Evolutionary conservation across 2,797 vertebrate species (phyloP), one percentile per base, ranked within the genome.

Genomic region (Poliocrania exsul): DNA sequence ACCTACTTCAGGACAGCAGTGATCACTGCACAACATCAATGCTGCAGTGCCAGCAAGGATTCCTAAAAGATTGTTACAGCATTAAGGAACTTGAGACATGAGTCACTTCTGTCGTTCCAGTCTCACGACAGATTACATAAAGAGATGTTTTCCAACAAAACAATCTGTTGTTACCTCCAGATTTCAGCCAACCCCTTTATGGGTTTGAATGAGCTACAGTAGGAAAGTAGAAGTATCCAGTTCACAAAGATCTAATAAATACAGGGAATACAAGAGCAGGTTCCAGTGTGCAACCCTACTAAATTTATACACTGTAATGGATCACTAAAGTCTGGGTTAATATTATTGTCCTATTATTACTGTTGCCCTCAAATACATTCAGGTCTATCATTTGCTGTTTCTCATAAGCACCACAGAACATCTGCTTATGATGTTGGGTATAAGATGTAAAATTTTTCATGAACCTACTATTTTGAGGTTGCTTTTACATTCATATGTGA

Each of bases 111-210:
- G 42, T 38, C 42, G 8, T 81, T 65, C 42, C 54, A 72, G 31
- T 29, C 78, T 80, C 60, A 57, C 26, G 23, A 25, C 11, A 57
- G 57, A 67, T 91, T 65, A 88, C 40, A 62, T 47, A 71, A 70
- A 88, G 60, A 78, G 61, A 66, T 54, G 53, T 74, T 97, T 89
- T 58, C 79, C 53, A 73, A 70, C 38, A 92, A 81, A 77, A 60
- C 15, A 28, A 35, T 46, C 61, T 74, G 40, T 46, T 56, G 35
- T 90, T 82, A 74, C 33, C 38, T 69, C 47, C 26, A 35, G 38
- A 54, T 50, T 74, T 78, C 71, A 89, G 79, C 60, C 38, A 86
- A 78, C 2, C 4, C 23, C 16, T 14, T 1, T 51, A 21, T 19
- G n/a, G n/a, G 67, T 66, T 77, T 78, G 67, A 54, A 51, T 42